Evolutionary conservation across 2,113 vertebrate genomes (phyloP).

Genomic region (Zeus faber): DNA sequence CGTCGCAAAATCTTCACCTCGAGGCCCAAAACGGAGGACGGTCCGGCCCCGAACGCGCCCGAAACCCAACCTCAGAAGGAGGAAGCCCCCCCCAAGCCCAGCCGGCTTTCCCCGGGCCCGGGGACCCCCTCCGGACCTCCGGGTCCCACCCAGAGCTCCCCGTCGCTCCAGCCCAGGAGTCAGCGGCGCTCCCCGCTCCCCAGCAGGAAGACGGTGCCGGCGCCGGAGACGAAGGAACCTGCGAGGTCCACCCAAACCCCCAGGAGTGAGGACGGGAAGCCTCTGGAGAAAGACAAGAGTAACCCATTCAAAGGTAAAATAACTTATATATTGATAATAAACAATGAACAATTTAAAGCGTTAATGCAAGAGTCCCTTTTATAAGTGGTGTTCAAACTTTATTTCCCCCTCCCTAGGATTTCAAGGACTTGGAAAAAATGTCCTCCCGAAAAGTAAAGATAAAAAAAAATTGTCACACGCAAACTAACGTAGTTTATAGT

Average conservation of each 20-base stretch:
- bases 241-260: constrained; percentile 35
- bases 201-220: constrained; percentile 68
- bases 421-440: no score
- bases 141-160: constrained; percentile 55
- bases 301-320: constrained; percentile 89
- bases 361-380: no score
- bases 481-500: no score
- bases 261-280: constrained; percentile 60
- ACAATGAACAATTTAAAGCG: no score
- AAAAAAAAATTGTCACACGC: no score
- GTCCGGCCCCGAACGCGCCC: constrained; percentile 27
- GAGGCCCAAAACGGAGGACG: constrained; percentile 71
- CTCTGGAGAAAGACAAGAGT: constrained; percentile 72
- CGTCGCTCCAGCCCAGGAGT: constrained; percentile 61
- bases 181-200: constrained; percentile 31
- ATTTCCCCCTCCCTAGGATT: no score
- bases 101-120: constrained; percentile 35
- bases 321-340: background rate
- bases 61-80: constrained; percentile 33
- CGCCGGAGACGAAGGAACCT: constrained; percentile 71
- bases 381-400: no score
- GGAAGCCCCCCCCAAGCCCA: constrained; percentile 24
- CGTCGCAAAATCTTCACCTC: constrained; percentile 87
- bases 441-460: no score
- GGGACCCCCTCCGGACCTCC: constrained; percentile 71